phyloP scores from a whole-genome alignment of 2,113 vertebrate genomes.

The Naja naja region DNA sequence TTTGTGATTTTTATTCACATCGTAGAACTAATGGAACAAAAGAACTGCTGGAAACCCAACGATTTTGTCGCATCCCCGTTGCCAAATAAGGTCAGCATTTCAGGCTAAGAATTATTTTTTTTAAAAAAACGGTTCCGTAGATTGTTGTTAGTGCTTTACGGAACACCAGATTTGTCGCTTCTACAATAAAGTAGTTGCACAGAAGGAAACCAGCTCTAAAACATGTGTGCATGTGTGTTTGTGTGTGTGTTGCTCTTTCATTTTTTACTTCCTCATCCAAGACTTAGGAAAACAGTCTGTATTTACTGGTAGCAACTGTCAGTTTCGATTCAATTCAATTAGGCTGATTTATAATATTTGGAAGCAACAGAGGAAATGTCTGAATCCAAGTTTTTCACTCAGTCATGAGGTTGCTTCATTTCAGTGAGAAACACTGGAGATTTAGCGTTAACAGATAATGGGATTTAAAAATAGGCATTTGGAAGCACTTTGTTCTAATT shows the following conservation, averaged over 20 bases:
- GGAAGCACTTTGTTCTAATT: background rate
- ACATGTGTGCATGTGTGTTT: background rate
- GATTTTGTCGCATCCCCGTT: background rate
- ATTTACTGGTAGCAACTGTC: background rate
- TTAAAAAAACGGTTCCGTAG: background rate
- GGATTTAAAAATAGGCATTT: background rate
- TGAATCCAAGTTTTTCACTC: background rate
- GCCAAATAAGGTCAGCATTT: background rate
- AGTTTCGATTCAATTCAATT: background rate
- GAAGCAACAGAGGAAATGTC: background rate
- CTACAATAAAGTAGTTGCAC: background rate
- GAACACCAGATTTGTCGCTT: background rate
- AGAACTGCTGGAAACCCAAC: background rate
- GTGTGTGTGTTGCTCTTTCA: background rate
- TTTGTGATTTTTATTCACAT: background rate
- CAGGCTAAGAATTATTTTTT: background rate
- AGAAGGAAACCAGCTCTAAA: background rate
- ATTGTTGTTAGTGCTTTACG: background rate
- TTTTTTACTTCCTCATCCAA: background rate
- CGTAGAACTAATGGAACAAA: background rate
- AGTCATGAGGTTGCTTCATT: background rate
- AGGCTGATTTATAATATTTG: conserved; percentile 12
- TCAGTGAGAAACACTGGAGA: background rate
- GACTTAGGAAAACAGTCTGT: background rate
- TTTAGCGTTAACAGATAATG: background rate